phyloP scores from a whole-genome alignment of 2,113 vertebrate genomes.

The Stigmatopora argus region DNA sequence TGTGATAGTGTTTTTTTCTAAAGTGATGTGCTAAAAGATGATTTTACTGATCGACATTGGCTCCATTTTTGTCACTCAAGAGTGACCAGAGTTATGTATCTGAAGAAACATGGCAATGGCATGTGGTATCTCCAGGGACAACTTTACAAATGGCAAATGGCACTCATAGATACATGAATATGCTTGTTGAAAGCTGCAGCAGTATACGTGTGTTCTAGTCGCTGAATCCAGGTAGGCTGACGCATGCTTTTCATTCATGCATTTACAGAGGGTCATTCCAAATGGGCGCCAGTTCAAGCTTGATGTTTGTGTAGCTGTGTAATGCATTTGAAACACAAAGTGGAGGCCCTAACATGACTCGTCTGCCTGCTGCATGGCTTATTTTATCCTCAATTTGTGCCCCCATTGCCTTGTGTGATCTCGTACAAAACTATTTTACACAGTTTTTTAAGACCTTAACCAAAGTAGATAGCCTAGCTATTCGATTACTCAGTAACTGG shows the following conservation, averaged over 20 bases:
- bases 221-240: slow-evolving; percentile 7
- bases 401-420: background rate
- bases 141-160: background rate
- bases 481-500: background rate
- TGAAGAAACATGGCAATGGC: background rate
- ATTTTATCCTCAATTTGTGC: background rate
- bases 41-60: background rate
- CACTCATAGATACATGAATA: background rate
- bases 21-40: background rate
- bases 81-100: background rate
- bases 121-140: background rate
- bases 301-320: slow-evolving; percentile 1
- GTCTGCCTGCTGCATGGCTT: background rate
- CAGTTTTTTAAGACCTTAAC: background rate
- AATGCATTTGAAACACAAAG: slow-evolving; percentile 6
- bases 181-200: background rate
- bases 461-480: background rate
- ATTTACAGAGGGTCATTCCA: slow-evolving; percentile 14
- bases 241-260: slow-evolving; percentile 29
- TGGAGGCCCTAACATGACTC: background rate
- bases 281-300: slow-evolving; percentile 20
- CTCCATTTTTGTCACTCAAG: background rate
- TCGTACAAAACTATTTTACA: background rate
- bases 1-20: background rate
- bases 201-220: slow-evolving; percentile 8